phyloP scores from a whole-genome alignment of 2,888 invertebrate species.

The Cryptocheilus praepositus region DNA sequence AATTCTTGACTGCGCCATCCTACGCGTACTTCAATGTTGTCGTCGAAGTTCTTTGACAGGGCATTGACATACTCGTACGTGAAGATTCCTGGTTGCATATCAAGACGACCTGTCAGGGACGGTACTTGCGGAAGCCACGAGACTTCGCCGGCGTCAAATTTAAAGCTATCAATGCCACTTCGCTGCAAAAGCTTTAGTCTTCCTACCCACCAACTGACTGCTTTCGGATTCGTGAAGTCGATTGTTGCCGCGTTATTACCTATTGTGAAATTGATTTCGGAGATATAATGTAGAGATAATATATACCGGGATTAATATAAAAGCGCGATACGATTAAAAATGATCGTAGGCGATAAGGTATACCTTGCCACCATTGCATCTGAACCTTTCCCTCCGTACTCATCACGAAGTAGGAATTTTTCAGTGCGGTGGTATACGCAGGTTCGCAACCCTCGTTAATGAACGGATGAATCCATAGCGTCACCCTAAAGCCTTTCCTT shows the following conservation, averaged over 20 bases:
- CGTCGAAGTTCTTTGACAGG: slow-evolving; percentile 78
- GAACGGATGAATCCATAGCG: slow-evolving; percentile 92
- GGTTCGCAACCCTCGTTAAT: slow-evolving; percentile 84
- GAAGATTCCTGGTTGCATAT: slow-evolving; percentile 78
- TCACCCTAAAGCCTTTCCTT: slow-evolving; percentile 82
- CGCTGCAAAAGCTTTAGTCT: slow-evolving; percentile 77
- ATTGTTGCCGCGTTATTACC: slow-evolving; percentile 79
- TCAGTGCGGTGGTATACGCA: slow-evolving; percentile 78
- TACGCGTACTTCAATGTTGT: slow-evolving; percentile 83
- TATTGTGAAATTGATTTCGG: slow-evolving; percentile 20
- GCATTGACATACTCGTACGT: slow-evolving; percentile 78
- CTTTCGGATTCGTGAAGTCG: slow-evolving; percentile 84
- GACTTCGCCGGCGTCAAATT: slow-evolving; percentile 89
- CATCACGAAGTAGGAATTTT: slow-evolving; percentile 78
- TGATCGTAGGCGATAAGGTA: slow-evolving; percentile 1
- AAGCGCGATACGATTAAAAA: slow-evolving; percentile 9
- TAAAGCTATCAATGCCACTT: slow-evolving; percentile 84
- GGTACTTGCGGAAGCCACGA: slow-evolving; percentile 82
- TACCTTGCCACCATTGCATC: slow-evolving; percentile 76
- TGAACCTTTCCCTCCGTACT: slow-evolving; percentile 64
- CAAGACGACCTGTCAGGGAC: slow-evolving; percentile 77
- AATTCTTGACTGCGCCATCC: slow-evolving; percentile 82
- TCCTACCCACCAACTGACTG: slow-evolving; percentile 78
- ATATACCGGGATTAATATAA: too few species aligned
- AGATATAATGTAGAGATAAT: slow-evolving; percentile 3